These are phyloP conservation scores for Mythimna pallens DNA, from an alignment of 2,888 invertebrate species.

Conservation along the genomic window DNA sequence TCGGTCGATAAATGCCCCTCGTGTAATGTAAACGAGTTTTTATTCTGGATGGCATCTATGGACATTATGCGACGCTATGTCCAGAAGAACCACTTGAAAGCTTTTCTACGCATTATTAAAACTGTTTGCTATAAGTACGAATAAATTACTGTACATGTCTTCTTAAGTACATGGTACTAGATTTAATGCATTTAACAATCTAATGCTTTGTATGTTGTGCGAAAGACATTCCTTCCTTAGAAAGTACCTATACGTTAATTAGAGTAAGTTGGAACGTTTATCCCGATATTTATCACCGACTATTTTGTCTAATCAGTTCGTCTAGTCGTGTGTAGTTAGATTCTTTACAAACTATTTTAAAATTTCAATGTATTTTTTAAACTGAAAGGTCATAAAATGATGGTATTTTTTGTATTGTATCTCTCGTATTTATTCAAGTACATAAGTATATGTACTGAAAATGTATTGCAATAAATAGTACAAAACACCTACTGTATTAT, in stretches of 20 bases:
- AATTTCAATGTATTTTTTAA: constrained; percentile 42
- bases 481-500: constrained; percentile 31
- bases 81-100: constrained; percentile 9
- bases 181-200: constrained; percentile 55
- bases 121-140: constrained; percentile 26
- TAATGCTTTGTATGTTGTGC: constrained; percentile 66
- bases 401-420: constrained; percentile 48
- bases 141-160: constrained; percentile 31
- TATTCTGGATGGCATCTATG: constrained; percentile 2
- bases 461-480: constrained; percentile 43
- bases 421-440: constrained; percentile 29
- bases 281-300: constrained; percentile 44
- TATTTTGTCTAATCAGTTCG: constrained; percentile 60
- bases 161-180: constrained; percentile 58
- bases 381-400: constrained; percentile 51
- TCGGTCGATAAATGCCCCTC: neutral
- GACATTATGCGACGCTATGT: constrained; percentile 4
- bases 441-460: constrained; percentile 14
- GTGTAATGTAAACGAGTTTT: constrained; percentile 1
- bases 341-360: constrained; percentile 46
- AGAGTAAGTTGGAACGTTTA: constrained; percentile 53
- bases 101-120: constrained; percentile 17
- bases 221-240: constrained; percentile 75
- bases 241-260: constrained; percentile 48
- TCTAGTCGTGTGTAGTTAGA: constrained; percentile 68